A percentile compares a stretch with the other conserved stretches of the same genome.
Conservation (phyloP, 2,797 vertebrate species). For the Acanthornis magna region DNA sequence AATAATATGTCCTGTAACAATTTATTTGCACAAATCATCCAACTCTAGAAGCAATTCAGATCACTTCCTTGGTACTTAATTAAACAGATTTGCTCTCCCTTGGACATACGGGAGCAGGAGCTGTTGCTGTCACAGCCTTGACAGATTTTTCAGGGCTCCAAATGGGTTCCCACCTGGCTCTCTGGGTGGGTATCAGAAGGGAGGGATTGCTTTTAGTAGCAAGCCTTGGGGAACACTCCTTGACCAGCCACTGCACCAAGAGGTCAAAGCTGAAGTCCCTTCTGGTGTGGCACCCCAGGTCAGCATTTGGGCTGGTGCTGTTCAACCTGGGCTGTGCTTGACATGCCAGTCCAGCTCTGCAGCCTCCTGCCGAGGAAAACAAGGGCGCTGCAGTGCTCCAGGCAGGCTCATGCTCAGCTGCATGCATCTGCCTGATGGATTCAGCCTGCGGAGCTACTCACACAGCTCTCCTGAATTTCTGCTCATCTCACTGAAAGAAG, state of each 20-base stretch:
- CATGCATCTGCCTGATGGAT: neutral
- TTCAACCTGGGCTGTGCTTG: neutral
- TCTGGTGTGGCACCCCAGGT: neutral
- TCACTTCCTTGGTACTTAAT: neutral
- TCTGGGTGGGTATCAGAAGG: neutral
- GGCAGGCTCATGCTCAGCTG: neutral
- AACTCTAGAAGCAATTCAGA: neutral
- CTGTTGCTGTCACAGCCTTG: neutral
- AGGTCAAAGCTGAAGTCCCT: neutral
- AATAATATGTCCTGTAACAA: neutral
- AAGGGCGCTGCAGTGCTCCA: neutral
- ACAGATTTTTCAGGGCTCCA: neutral
- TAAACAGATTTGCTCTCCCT: neutral
- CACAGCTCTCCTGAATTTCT: neutral
- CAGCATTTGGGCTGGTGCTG: rapidly evolving
- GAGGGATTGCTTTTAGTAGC: neutral
- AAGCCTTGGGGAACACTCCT: neutral
- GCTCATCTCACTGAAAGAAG: neutral
- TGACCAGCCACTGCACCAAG: neutral
- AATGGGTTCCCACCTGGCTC: neutral
- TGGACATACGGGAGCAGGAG: rapidly evolving
- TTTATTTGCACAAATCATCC: neutral
- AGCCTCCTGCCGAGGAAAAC: neutral
- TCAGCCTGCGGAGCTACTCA: neutral
- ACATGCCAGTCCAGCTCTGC: neutral